Base-by-base conservation (phyloP, 1,140 invertebrate species). In the Oscheius sp. region DNA sequence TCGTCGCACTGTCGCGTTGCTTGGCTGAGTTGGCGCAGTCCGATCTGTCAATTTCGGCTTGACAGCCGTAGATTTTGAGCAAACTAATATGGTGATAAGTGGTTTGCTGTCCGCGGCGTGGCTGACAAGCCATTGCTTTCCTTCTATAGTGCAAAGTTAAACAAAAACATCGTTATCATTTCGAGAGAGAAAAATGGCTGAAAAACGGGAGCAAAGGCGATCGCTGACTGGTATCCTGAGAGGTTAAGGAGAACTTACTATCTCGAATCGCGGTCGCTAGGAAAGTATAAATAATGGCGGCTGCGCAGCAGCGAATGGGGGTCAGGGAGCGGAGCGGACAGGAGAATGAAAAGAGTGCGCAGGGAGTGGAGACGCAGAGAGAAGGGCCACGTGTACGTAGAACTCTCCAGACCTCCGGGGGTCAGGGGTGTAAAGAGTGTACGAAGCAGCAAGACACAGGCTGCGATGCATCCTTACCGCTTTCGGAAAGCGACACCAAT, bases 241-340 rank as follows among this genome's bases (percentile, higher is more conserved):
- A n/a, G n/a, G n/a, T n/a, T n/a, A 42, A 42, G 38, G 7, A n/a
- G 38, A 42, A 55, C 49, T 55, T 55, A 55, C 49, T 55, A 55
- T 55, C 49, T 55, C 49, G 49, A 55, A 55, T 55, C 49, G 15
- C 49, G 49, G 49, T 59, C 67, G 55, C 49, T 58, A 34, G 67
- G 52, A 58, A 68, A 68, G 67, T 68, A 58, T 58, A 68, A 68
- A 68, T 55, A 68, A 32, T 68, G 34, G 67, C 49, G 49, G 49
- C 49, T 55, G 49, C 49, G 49, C 49, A 55, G 49, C 49, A 55
- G 49, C 49, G 49, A 55, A 55, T 55, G 49, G 67, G n/a, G 34
- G 20, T 18, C 34, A 68, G 29, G 26, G 28, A 61, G 13, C 31
- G 2, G 49, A 23, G 2, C 20, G 55, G 23, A 55, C 49, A 55